phyloP scores from a whole-genome alignment of 2,113 vertebrate genomes.

The Heliornis fulica region DNA sequence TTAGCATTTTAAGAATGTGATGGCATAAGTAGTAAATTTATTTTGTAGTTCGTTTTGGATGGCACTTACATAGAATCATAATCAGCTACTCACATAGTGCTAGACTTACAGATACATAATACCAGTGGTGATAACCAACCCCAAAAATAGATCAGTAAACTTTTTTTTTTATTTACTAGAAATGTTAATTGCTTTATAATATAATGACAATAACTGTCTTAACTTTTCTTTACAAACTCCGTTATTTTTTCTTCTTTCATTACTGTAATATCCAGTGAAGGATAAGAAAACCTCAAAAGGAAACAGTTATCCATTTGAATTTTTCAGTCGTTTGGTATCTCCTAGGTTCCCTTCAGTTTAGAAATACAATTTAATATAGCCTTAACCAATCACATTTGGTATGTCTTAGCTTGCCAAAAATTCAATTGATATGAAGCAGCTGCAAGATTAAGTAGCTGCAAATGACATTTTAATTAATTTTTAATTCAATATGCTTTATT shows the following conservation, averaged over 20 bases:
- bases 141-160: background rate
- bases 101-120: background rate
- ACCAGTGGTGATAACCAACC: background rate
- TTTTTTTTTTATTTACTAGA: background rate
- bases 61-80: background rate
- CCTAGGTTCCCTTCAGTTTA: background rate
- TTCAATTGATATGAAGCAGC: background rate
- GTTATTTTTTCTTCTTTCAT: background rate
- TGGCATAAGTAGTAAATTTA: background rate
- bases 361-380: background rate
- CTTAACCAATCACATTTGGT: background rate
- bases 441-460: background rate
- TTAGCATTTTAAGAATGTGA: background rate
- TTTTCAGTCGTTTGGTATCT: background rate
- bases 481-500: background rate
- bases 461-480: background rate
- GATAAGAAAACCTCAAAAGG: background rate
- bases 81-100: background rate
- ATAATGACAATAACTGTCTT: background rate
- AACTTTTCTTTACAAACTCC: background rate
- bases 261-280: background rate
- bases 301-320: background rate
- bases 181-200: background rate
- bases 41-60: background rate
- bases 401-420: background rate